phyloP scores from a whole-genome alignment of 1,140 invertebrate species.

The Mercenaria mercenaria region DNA sequence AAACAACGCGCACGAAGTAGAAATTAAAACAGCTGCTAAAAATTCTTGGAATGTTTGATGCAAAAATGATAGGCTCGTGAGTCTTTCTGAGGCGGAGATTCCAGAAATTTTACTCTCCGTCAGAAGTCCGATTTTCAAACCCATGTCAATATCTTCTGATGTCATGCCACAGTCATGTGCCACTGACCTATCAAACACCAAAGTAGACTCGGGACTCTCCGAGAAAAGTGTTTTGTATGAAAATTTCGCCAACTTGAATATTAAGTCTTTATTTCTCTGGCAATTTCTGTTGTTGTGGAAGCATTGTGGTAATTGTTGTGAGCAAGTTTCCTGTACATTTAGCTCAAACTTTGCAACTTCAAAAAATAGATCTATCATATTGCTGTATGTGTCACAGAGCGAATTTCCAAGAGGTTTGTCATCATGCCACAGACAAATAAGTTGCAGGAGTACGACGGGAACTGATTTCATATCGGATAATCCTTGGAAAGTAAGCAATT shows the following conservation, averaged over 20 bases:
- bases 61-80: neutral
- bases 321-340: neutral
- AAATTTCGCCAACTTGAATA: neutral
- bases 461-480: neutral
- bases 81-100: neutral
- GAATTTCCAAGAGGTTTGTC: neutral
- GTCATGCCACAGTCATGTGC: neutral
- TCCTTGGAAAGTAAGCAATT: neutral
- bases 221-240: neutral
- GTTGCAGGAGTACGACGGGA: neutral
- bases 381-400: neutral
- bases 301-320: neutral
- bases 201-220: neutral
- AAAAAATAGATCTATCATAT: slow-evolving; percentile 5
- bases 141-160: neutral
- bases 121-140: neutral
- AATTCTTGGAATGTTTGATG: slow-evolving; percentile 7
- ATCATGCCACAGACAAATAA: no score
- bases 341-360: neutral
- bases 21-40: neutral
- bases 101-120: neutral
- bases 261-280: neutral
- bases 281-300: neutral
- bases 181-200: neutral
- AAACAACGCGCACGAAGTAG: no score